Evolutionary conservation across 92 coral and sea anemone species (phyloP), one percentile per base, ranked within the genome.

Genomic region (Zoanthus sansibaricus): DNA sequence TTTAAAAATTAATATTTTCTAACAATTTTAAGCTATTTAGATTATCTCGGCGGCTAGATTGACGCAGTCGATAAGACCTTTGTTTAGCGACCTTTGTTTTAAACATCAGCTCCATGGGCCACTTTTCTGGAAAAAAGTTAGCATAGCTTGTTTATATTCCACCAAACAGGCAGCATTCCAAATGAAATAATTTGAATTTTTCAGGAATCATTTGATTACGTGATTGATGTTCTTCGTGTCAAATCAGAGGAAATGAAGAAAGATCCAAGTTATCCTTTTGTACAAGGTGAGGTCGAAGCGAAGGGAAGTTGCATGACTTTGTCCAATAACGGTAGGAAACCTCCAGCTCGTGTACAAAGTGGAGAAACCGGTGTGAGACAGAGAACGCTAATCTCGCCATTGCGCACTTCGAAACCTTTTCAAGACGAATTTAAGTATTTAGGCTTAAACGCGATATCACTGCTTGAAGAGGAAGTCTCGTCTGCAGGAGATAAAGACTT

Each of bases 191-290:
- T 37, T 37, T 37, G 42, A 37, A 37, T 37, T 37, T 37, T 37
- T 37, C 42, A 80, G 85, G 59, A 80, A 14, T 20, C 52, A 7
- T 25, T 66, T 21, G 61, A 21, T 46, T 17, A 51, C 25, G 85
- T 80, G 21, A 71, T 80, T 46, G 85, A 80, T 11, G 73, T 47
- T 33, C 73, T 80, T 20, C 64, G 73, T 11, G 45, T 44, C 64
- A 80, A 80, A 66, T 66, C 85, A 12, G 75, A 80, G 58, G 75
- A 66, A 62, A 67, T 18, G 12, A 45, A 64, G 46, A 47, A 5
- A 64, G 21, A 9, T 47, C 13, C 4, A 4, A 25, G n/a, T 46
- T 10, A 16, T 45, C 9, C 64, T 13, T 16, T 0, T 11, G 5
- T 13, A 15, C 45, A 8, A 10, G 47, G 14, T 61, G 52, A 61